phyloP scores from a whole-genome alignment of 2,797 vertebrate species.

The Cynodonichthys magdalenae region DNA sequence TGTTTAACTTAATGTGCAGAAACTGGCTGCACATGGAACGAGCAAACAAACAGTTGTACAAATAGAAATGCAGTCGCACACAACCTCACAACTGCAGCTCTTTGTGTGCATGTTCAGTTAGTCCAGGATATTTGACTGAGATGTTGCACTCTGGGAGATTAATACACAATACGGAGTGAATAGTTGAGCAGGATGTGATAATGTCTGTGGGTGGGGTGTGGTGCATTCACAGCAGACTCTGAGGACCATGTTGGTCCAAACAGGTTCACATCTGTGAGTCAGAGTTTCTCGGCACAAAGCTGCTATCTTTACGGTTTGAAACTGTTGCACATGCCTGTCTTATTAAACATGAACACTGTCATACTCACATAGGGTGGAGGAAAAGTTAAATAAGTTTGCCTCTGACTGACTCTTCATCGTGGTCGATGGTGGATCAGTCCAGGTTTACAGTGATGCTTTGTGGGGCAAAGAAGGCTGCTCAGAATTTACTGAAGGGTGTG shows the following conservation, averaged over 20 bases:
- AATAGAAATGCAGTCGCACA: neutral
- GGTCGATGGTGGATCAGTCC: neutral
- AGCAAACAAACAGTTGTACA: neutral
- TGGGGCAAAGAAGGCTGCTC: neutral
- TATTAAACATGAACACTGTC: neutral
- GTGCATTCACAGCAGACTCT: constrained; percentile 32
- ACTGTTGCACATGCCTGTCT: neutral
- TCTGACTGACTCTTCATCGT: constrained; percentile 17
- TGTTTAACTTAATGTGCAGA: constrained; percentile 37
- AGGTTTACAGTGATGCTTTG: neutral
- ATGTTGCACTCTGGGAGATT: constrained; percentile 18
- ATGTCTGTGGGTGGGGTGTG: constrained; percentile 58
- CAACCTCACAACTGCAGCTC: constrained; percentile 6
- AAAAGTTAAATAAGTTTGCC: constrained; percentile 18
- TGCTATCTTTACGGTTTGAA: constrained; percentile 8
- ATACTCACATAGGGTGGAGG: neutral
- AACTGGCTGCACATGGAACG: neutral
- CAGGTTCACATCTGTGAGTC: constrained; percentile 53
- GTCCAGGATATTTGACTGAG: constrained; percentile 5
- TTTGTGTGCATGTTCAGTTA: constrained; percentile 8
- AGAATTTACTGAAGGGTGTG: neutral
- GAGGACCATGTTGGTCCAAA: constrained; percentile 18
- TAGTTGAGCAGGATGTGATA: constrained; percentile 44
- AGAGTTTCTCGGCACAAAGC: constrained; percentile 27
- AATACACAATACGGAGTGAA: constrained; percentile 13